Conservation (phyloP, 1,140 invertebrate species). For the Diuraphis noxia region DNA sequence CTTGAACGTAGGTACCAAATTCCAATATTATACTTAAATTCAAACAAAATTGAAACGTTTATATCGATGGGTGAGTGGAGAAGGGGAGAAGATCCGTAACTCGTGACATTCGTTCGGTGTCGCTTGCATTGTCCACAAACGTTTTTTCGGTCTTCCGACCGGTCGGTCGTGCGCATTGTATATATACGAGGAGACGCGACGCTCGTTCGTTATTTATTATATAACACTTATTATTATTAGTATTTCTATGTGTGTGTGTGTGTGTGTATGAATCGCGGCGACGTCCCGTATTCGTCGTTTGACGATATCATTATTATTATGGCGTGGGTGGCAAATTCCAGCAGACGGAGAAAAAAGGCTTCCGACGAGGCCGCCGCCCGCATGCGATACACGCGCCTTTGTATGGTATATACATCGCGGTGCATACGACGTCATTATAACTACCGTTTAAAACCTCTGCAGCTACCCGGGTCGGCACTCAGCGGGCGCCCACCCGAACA, state of each 20-base stretch:
- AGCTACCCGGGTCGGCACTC: not conserved
- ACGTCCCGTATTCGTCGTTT: not conserved
- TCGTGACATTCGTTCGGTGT: not conserved
- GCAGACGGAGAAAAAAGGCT: not conserved
- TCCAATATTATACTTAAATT: not conserved
- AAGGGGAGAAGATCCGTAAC: not conserved
- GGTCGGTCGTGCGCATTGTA: not conserved
- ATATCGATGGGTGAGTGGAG: not conserved
- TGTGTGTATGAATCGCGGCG: not conserved
- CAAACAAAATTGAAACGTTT: not conserved
- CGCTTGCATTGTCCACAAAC: not conserved
- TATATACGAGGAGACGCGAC: not conserved
- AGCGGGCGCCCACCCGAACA: slow-evolving; percentile 1
- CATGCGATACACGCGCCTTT: not conserved
- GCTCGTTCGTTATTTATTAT: not conserved
- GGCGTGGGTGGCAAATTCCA: slow-evolving; percentile 37
- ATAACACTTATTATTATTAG: not conserved
- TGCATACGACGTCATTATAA: not conserved
- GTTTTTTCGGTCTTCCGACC: not conserved
- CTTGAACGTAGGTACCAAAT: not conserved
- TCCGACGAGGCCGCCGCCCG: slow-evolving; percentile 1
- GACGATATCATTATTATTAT: not conserved
- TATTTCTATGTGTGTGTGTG: not conserved
- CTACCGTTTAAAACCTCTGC: slow-evolving; percentile 1
- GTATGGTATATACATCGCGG: not conserved